Base-by-base conservation (phyloP, 2,888 invertebrate species). In the Mimas tiliae region DNA sequence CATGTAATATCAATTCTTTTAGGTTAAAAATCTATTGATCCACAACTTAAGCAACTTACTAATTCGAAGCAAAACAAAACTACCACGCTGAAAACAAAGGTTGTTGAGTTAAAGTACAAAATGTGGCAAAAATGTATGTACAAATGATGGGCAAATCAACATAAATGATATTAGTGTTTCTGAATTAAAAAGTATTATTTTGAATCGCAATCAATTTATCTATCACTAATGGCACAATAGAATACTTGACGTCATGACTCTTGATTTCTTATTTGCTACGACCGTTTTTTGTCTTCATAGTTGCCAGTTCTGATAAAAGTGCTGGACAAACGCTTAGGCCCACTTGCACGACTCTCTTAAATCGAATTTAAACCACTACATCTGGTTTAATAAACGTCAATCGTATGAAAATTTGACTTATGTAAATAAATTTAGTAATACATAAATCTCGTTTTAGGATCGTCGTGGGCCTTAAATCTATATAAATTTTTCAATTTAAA, bases 181-280 rank as follows among this genome's bases (percentile, higher is more conserved):
- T 19, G 42, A 58, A 42, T 42, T 42, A 42, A 19, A 42, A 58
- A 58, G 58, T 38, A 58, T 58, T 58, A 19, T 58, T 16, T 42
- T 19, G 19, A 38, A 42, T 38, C 42, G 19, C 55, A 55, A 34
- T 34, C 11, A 19, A 38, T 34, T 58, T 19, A 42, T 58, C 38
- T 42, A 42, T 58, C 19, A 19, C 19, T 58, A 58, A 58, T 58
- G 58, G 58, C 58, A 58, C 58, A 58, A 19, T 58, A 58, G 58
- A 58, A 58, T 58, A 58, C 12, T 42, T 42, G 12, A 58, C 58
- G 42, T 19, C 58, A 21, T 19, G 38, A 16, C 42, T 42, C 58
- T 58, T 42, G 58, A 42, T 58, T 58, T 58, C 58, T 42, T 58
- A 58, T 58, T 38, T 16, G 33, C n/a, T 48, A 34, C 33, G 21